phyloP scores from a whole-genome alignment of 2,113 vertebrate species.

The Caretta caretta region DNA sequence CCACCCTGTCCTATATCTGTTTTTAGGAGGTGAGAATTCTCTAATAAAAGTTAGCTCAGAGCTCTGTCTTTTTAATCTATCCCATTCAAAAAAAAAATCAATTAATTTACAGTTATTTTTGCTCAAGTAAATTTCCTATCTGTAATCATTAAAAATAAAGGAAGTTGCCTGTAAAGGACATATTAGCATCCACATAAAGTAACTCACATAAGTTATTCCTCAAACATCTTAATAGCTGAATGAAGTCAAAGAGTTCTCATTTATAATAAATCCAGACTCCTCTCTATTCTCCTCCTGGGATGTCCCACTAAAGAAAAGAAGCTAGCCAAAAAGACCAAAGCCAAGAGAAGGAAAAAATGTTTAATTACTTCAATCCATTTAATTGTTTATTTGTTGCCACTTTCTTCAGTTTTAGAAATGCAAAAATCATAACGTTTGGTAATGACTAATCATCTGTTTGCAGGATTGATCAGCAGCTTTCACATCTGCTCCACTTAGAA shows the following conservation, averaged over 20 bases:
- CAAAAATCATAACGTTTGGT: not conserved
- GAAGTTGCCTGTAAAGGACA: not conserved
- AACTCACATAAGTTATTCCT: not conserved
- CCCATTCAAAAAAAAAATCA: no score
- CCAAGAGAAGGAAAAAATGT: not conserved
- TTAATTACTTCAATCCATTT: not conserved
- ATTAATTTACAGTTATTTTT: no score
- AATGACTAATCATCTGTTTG: not conserved
- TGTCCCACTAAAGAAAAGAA: not conserved
- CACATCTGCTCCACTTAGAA: not conserved
- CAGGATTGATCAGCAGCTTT: not conserved
- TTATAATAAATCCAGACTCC: not conserved
- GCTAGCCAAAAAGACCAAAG: not conserved
- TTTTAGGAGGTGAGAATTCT: no score
- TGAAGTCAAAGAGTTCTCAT: not conserved
- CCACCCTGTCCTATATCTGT: no score
- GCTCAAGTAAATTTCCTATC: not conserved
- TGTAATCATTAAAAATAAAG: not conserved
- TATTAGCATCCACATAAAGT: not conserved
- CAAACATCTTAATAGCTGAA: not conserved
- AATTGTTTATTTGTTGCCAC: not conserved
- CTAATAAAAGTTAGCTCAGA: no score
- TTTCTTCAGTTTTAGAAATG: not conserved
- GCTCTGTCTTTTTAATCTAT: no score
- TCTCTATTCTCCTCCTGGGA: not conserved